These are phyloP conservation scores for Rhaphigaster nebulosa DNA, from an alignment of 2,888 invertebrate species.

Conservation along the genomic window DNA sequence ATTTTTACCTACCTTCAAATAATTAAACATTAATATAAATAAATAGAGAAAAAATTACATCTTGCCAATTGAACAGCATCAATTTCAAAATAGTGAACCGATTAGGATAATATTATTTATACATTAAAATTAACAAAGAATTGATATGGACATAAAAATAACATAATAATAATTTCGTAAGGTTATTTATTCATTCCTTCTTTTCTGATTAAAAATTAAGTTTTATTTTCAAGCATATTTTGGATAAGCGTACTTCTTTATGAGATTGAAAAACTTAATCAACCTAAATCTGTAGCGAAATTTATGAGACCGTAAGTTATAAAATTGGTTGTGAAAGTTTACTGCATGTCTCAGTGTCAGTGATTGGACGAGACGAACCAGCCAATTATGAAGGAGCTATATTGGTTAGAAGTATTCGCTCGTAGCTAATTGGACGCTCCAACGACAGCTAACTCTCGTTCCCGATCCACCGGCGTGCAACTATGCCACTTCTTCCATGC, in stretches of 20 bases:
- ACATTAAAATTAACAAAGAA: too few relatives aligned
- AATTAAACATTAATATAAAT: too few relatives aligned
- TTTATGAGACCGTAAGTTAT: neutral
- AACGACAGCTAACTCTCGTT: neutral
- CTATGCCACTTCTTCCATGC: neutral
- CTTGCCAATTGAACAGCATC: too few relatives aligned
- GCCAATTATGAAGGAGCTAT: slow-evolving; percentile 6
- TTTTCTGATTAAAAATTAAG: too few relatives aligned
- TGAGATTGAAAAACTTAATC: neutral
- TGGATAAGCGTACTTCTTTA: neutral
- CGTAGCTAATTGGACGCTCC: slow-evolving; percentile 1
- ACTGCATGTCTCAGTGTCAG: neutral
- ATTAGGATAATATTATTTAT: too few relatives aligned
- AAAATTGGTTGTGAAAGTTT: neutral
- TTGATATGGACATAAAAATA: too few relatives aligned
- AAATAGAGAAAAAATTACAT: too few relatives aligned
- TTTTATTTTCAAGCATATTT: neutral
- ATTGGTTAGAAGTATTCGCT: slow-evolving; percentile 1
- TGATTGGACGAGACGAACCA: neutral
- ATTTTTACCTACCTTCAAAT: too few relatives aligned
- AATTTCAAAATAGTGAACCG: too few relatives aligned
- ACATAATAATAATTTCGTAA: too few relatives aligned
- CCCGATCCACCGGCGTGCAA: neutral
- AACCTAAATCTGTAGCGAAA: neutral
- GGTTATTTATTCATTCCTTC: too few relatives aligned